Base-by-base conservation (phyloP, 2,888 invertebrate species). In the Zaprionus lineosus region DNA sequence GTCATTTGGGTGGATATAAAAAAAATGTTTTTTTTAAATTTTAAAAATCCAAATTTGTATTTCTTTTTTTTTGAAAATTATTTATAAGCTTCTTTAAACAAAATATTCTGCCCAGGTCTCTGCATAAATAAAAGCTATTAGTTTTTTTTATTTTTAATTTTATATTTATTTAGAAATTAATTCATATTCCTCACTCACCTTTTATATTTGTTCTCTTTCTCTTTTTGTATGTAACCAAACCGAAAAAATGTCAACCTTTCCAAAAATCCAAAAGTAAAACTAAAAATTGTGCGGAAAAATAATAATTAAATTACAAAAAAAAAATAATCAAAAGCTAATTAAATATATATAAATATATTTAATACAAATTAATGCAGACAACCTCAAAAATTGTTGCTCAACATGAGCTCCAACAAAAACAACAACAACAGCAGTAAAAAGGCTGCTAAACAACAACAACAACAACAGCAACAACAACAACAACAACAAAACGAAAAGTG, bases 181-280 rank as follows among this genome's bases (percentile, higher is more conserved):
- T 63, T 58, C 60, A 79, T 77, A 69, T 46, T 34, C 53, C 63
- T 67, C 74, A 71, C 63, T 11, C 41, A 18, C 33, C 52, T 50
- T 48, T 68, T 74, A 59, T 74, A 48, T 64, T 44, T 67, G 56
- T 70, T 71, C 36, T 60, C 53, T 61, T 56, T 67, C 60, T 77
- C 58, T 55, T 76, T 53, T 65, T 69, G 57, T 75, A 75, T 69
- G 68, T n/a, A n/a, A n/a, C n/a, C n/a, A n/a, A n/a, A n/a, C n/a
- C n/a, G n/a, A n/a, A n/a, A n/a, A n/a, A n/a, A n/a, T n/a, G n/a
- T n/a, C n/a, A n/a, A n/a, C n/a, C n/a, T 46, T 47, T 48, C 43
- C 39, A 33, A 40, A 36, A 59, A 48, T 29, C 26, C 44, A 50
- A 29, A 33, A 77, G 48, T 16, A 9, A 40, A 39, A 18, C 43